These are phyloP conservation scores for Climacteris rufus DNA, from an alignment of 2,113 vertebrate species.

Conservation along the genomic window DNA sequence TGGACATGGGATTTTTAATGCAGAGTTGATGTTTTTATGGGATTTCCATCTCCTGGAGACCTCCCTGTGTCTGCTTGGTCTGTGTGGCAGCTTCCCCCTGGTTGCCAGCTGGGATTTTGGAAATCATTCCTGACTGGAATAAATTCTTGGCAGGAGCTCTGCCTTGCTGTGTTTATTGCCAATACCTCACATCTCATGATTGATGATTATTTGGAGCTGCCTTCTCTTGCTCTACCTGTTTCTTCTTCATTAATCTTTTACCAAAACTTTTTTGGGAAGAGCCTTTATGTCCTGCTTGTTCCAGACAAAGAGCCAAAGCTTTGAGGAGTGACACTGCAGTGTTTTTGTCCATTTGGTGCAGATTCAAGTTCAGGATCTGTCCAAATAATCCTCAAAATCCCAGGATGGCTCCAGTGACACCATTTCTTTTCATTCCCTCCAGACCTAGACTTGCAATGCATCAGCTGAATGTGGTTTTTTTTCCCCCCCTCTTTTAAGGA, in stretches of 20 bases:
- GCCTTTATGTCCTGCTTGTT: background rate
- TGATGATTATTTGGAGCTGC: background rate
- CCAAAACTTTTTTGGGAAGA: background rate
- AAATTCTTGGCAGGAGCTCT: background rate
- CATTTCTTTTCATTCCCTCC: background rate
- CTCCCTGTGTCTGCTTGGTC: background rate
- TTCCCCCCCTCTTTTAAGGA: constrained; percentile 60
- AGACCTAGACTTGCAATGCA: background rate
- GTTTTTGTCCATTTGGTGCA: background rate
- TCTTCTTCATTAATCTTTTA: background rate
- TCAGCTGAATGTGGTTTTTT: background rate
- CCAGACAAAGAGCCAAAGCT: background rate
- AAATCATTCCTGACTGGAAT: background rate
- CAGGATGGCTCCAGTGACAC: background rate
- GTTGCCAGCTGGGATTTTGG: background rate
- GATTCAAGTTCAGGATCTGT: background rate
- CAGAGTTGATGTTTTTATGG: background rate
- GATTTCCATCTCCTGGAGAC: background rate
- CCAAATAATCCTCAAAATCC: background rate
- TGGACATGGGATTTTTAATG: background rate
- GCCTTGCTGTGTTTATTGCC: background rate
- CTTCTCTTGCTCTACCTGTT: background rate
- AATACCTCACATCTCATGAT: background rate
- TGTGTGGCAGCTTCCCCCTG: background rate
- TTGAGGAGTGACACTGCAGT: background rate